Conservation (phyloP, 2,888 invertebrate genomes). For the Nyleta sp. region DNA sequence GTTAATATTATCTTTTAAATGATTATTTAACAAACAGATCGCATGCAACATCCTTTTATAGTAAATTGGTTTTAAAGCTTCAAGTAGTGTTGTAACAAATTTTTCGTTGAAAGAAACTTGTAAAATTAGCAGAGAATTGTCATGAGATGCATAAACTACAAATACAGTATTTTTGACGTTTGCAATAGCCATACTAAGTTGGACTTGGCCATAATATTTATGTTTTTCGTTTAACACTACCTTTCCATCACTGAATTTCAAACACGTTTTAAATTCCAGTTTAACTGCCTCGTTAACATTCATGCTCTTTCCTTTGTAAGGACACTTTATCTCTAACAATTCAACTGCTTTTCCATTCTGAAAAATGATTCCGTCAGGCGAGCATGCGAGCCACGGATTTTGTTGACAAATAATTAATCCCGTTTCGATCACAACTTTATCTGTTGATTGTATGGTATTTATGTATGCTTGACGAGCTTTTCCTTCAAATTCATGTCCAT, state of each 20-base stretch:
- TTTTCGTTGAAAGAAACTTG: constrained; percentile 41
- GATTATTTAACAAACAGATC: not conserved
- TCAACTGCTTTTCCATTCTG: constrained; percentile 59
- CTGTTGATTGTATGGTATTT: too few relatives aligned
- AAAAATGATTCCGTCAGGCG: constrained; percentile 69
- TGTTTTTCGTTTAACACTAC: constrained; percentile 27
- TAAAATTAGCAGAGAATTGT: not conserved
- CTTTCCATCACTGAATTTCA: not conserved
- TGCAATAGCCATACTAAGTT: constrained; percentile 26
- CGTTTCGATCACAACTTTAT: too few relatives aligned
- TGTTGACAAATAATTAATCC: constrained; percentile 63
- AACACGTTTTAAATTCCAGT: constrained; percentile 46
- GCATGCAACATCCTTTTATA: constrained; percentile 24
- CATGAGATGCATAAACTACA: constrained; percentile 21
- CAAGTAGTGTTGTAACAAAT: constrained; percentile 43
- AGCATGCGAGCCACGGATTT: constrained; percentile 69
- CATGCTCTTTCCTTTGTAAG: constrained; percentile 63
- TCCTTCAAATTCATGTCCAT: constrained; percentile 62
- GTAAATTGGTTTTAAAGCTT: constrained; percentile 53
- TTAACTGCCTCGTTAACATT: constrained; percentile 31
- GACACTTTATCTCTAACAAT: constrained; percentile 72
- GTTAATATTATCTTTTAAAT: too few relatives aligned
- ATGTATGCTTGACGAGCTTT: constrained; percentile 57
- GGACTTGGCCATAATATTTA: constrained; percentile 38
- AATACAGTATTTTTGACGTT: constrained; percentile 21